Evolutionary conservation across 2,888 invertebrate species (phyloP).

Genomic region (Entomobrya multifasciata): DNA sequence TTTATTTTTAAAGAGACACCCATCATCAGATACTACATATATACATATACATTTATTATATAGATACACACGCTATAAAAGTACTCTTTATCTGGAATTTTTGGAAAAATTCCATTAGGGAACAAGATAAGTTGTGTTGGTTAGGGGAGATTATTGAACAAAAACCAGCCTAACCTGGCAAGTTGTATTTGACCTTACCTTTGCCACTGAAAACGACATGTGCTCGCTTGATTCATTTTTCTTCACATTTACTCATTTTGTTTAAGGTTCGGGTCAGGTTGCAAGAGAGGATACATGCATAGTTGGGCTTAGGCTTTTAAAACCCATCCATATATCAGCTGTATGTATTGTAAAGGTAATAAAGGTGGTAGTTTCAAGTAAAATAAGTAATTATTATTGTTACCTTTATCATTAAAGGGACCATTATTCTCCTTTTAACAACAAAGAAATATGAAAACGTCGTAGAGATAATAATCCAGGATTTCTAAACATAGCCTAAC

Average conservation of each 20-base stretch:
- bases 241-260: not conserved
- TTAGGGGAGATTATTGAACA: not conserved
- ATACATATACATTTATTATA: not conserved
- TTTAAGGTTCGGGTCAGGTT: slow-evolving; percentile 1
- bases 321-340: slow-evolving; percentile 39
- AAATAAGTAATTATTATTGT: slow-evolving; percentile 46
- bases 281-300: not conserved
- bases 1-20: too few species aligned
- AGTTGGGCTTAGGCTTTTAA: slow-evolving; percentile 12
- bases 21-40: not conserved
- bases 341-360: slow-evolving; percentile 13
- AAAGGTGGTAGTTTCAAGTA: too few species aligned
- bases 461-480: too few species aligned
- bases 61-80: not conserved
- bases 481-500: too few species aligned
- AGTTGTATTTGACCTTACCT: not conserved
- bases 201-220: slow-evolving; percentile 23
- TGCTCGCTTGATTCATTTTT: not conserved
- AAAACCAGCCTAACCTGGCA: not conserved
- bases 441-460: slow-evolving; percentile 35
- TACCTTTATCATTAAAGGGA: slow-evolving; percentile 49
- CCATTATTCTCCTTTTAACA: slow-evolving; percentile 42
- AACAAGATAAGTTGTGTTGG: not conserved
- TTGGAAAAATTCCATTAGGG: slow-evolving; percentile 27
- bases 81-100: slow-evolving; percentile 19